Conservation (phyloP, 2,888 invertebrate species). For the Horisme vitalbata region DNA sequence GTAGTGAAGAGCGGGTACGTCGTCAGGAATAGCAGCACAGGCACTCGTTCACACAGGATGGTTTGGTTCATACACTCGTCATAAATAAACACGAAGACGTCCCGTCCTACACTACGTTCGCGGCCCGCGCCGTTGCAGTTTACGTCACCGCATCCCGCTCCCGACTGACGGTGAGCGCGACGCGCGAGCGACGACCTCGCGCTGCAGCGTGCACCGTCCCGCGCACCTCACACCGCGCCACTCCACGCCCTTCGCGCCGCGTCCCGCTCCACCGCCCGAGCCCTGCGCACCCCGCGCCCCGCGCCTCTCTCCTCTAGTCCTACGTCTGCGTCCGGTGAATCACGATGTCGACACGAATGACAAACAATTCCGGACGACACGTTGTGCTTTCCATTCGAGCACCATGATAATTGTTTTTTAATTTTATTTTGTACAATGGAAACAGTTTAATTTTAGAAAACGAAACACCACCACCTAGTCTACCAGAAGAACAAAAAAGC, state of each 20-base stretch:
- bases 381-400: conserved; percentile 8
- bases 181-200: conserved; percentile 80
- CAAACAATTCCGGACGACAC: conserved; percentile 30
- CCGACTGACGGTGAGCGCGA: conserved; percentile 69
- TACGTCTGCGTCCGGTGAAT: conserved; percentile 72
- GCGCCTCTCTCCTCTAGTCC: conserved; percentile 52
- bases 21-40: conserved; percentile 61
- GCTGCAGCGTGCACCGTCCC: conserved; percentile 77
- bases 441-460: too few relatives aligned
- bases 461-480: too few relatives aligned
- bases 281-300: conserved; percentile 41
- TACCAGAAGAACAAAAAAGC: too few relatives aligned
- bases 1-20: conserved; percentile 77
- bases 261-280: conserved; percentile 49
- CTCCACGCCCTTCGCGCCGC: conserved; percentile 53
- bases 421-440: neutral
- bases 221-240: conserved; percentile 58
- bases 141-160: conserved; percentile 83
- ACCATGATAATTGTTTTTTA: conserved; percentile 8
- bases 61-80: conserved; percentile 63
- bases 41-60: conserved; percentile 64
- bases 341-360: conserved; percentile 49
- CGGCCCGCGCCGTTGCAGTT: conserved; percentile 81
- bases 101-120: conserved; percentile 80
- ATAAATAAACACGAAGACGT: conserved; percentile 65